Evolutionary conservation across 1,140 invertebrate species (phyloP).

Genomic region (Goniozus legneri): DNA sequence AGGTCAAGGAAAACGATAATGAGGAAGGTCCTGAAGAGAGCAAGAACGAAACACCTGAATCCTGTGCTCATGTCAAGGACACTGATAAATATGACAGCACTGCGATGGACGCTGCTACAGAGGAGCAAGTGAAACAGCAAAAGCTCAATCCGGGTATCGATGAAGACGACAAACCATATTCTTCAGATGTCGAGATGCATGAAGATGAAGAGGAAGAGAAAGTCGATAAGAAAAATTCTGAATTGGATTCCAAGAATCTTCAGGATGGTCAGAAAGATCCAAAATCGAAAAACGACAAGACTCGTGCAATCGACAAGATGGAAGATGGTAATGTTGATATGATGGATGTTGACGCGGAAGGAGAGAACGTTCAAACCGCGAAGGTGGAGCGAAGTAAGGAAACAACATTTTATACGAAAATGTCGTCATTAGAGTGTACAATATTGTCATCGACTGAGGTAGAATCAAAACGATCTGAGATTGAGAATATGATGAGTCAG

Average conservation of each 20-base stretch:
- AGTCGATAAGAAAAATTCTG: slow-evolving; percentile 13
- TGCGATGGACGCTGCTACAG: slow-evolving; percentile 68
- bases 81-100: slow-evolving; percentile 64
- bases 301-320: slow-evolving; percentile 15
- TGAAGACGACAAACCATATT: slow-evolving; percentile 52
- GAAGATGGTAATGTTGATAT: slow-evolving; percentile 19
- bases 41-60: slow-evolving; percentile 59
- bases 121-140: slow-evolving; percentile 79
- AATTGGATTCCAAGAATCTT: slow-evolving; percentile 1
- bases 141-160: slow-evolving; percentile 62
- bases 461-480: slow-evolving; percentile 43
- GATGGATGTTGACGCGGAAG: slow-evolving; percentile 67
- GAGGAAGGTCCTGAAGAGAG: slow-evolving; percentile 52
- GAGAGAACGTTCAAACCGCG: slow-evolving; percentile 63
- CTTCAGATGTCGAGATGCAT: slow-evolving; percentile 56
- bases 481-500: slow-evolving; percentile 57
- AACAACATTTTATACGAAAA: slow-evolving; percentile 65
- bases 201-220: slow-evolving; percentile 46
- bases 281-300: slow-evolving; percentile 38
- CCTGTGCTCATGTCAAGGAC: slow-evolving; percentile 84
- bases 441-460: slow-evolving; percentile 27
- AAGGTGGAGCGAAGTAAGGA: slow-evolving; percentile 66
- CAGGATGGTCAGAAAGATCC: slow-evolving; percentile 43
- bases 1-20: slow-evolving; percentile 48
- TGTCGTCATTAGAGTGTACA: slow-evolving; percentile 49